These are phyloP conservation scores for Polypedilum vanderplanki DNA, from an alignment of 1,140 invertebrate genomes.

Conservation along the genomic window DNA sequence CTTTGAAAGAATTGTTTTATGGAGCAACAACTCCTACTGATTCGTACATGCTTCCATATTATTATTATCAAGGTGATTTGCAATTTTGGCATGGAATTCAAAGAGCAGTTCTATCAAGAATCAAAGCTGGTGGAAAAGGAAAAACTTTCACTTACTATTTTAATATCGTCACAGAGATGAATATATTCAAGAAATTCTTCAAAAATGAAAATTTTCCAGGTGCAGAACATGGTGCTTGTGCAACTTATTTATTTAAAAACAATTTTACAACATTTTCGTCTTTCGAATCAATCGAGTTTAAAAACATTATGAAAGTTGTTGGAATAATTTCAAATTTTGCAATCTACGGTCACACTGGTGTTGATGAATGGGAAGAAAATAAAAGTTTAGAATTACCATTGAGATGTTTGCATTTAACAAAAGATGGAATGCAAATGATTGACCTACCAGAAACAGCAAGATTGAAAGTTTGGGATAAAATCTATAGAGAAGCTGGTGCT, in stretches of 20 bases:
- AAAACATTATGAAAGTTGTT: slow-evolving; percentile 44
- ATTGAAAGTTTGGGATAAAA: slow-evolving; percentile 44
- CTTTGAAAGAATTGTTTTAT: slow-evolving; percentile 34
- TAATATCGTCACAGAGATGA: slow-evolving; percentile 39
- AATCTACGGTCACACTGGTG: slow-evolving; percentile 36
- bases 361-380: slow-evolving; percentile 27
- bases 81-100: slow-evolving; percentile 45
- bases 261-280: too few species aligned
- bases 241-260: slow-evolving; percentile 54
- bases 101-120: slow-evolving; percentile 37
- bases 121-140: slow-evolving; percentile 35
- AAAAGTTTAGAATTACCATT: slow-evolving; percentile 30
- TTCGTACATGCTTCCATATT: neutral
- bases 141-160: slow-evolving; percentile 47
- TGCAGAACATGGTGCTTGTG: slow-evolving; percentile 54
- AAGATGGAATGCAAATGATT: slow-evolving; percentile 36
- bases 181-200: slow-evolving; percentile 32
- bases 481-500: slow-evolving; percentile 34
- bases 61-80: slow-evolving; percentile 31
- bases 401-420: slow-evolving; percentile 44
- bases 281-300: slow-evolving; percentile 38
- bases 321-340: slow-evolving; percentile 47
- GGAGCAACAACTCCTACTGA: neutral
- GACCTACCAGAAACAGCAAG: slow-evolving; percentile 43
- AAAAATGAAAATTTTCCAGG: slow-evolving; percentile 40